Conservation (phyloP, 1,140 invertebrate species). For the Scaptomyza montana region DNA sequence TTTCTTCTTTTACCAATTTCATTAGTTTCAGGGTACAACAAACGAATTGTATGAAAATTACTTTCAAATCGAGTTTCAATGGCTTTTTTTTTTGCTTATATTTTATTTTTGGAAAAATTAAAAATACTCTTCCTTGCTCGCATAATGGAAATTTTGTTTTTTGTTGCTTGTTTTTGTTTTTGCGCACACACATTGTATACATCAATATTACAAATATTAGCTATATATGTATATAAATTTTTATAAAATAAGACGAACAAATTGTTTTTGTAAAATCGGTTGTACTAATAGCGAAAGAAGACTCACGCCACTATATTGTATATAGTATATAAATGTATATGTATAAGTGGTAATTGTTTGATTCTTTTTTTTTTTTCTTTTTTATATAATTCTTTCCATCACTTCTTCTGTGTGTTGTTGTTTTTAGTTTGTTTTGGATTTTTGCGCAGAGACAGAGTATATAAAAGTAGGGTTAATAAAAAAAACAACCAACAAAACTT, state of each 20-base stretch:
- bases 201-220: constrained; percentile 13
- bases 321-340: constrained; percentile 31
- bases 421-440: constrained; percentile 8
- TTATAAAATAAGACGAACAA: constrained; percentile 19
- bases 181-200: neutral
- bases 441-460: constrained; percentile 17
- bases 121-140: constrained; percentile 20
- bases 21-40: neutral
- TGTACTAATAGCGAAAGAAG: constrained; percentile 41
- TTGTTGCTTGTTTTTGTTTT: too few relatives aligned
- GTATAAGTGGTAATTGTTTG: constrained; percentile 32
- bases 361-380: too few relatives aligned
- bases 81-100: constrained; percentile 39
- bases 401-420: constrained; percentile 5
- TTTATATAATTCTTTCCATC: constrained; percentile 11
- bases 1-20: too few relatives aligned
- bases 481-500: constrained; percentile 39
- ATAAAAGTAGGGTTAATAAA: constrained; percentile 2
- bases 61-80: constrained; percentile 46
- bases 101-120: constrained; percentile 23
- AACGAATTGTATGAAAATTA: constrained; percentile 22
- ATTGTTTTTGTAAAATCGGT: constrained; percentile 46
- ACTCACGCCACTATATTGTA: constrained; percentile 11
- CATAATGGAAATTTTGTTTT: constrained; percentile 9
- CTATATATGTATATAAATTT: constrained; percentile 19